Percentiles rank a stretch among this genome's conserved stretches.
Conservation (phyloP, 2,113 vertebrate species). For the Rhipidura dahli region DNA sequence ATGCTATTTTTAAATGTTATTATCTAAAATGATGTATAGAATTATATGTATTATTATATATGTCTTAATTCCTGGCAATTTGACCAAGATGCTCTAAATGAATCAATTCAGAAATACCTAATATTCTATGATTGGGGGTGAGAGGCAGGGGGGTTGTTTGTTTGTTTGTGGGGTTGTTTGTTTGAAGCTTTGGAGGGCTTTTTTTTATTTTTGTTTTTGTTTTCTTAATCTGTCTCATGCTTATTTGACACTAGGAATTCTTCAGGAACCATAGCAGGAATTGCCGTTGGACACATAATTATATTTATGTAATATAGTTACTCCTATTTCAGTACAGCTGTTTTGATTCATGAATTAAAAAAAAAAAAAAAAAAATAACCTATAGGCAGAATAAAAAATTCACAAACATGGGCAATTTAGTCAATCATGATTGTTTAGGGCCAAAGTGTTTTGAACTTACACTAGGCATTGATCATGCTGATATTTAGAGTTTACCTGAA, state of each 20-base stretch:
- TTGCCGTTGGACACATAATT: background rate
- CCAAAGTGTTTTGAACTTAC: background rate
- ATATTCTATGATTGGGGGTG: background rate
- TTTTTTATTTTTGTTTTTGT: background rate
- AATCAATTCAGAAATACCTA: background rate
- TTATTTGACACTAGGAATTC: background rate
- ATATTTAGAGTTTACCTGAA: background rate
- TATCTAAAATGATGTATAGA: no score
- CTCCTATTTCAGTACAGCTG: background rate
- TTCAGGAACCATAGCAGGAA: background rate
- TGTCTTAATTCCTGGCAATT: background rate
- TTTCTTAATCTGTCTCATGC: background rate
- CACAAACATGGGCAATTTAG: background rate
- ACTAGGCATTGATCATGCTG: background rate
- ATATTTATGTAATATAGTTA: background rate
- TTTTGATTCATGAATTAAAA: background rate
- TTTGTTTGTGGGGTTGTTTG: background rate
- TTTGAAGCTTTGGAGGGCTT: background rate
- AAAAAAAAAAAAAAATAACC: background rate
- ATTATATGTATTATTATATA: no score
- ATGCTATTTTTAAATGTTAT: background rate
- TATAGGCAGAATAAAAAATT: background rate
- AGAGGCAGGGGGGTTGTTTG: accelerated
- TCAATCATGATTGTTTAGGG: background rate
- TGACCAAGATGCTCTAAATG: background rate